phyloP scores from a whole-genome alignment of 2,888 invertebrate species.

The Drosophila antonietae region DNA sequence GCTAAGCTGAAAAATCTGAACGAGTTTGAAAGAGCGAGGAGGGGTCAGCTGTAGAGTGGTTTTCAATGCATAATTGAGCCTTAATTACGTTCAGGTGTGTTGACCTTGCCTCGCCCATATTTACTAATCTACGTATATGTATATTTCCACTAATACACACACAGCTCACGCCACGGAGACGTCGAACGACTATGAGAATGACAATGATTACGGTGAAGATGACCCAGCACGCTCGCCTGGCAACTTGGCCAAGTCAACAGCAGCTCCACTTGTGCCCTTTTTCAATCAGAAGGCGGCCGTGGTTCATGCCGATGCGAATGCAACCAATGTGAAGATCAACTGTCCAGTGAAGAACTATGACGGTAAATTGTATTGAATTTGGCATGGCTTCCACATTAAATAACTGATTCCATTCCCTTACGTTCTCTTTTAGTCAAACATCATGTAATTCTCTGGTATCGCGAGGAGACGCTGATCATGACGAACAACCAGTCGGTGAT shows the following conservation, averaged over 20 bases:
- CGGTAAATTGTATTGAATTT: constrained; percentile 18
- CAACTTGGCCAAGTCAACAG: constrained; percentile 58
- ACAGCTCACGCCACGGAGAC: constrained; percentile 28
- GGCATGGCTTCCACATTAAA: neutral
- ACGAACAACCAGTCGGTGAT: constrained; percentile 31
- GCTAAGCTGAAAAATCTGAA: constrained; percentile 56
- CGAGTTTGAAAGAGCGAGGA: neutral
- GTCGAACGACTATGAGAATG: constrained; percentile 29
- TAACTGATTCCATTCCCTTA: neutral
- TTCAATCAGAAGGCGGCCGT: constrained; percentile 48
- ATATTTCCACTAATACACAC: too few species aligned
- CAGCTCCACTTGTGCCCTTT: constrained; percentile 38
- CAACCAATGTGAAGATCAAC: constrained; percentile 48
- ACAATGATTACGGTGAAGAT: constrained; percentile 46
- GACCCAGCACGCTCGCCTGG: constrained; percentile 49
- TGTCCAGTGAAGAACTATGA: constrained; percentile 67
- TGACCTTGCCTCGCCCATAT: constrained; percentile 56
- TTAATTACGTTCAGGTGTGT: constrained; percentile 61
- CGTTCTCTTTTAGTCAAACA: constrained; percentile 28
- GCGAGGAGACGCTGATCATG: constrained; percentile 30
- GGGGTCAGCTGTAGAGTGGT: constrained; percentile 40
- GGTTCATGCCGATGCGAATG: constrained; percentile 42
- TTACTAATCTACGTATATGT: neutral
- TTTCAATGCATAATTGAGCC: constrained; percentile 66
- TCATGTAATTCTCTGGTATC: constrained; percentile 63